phyloP scores from a whole-genome alignment of 2,888 invertebrate species.

The Cheilosia variabilis region DNA sequence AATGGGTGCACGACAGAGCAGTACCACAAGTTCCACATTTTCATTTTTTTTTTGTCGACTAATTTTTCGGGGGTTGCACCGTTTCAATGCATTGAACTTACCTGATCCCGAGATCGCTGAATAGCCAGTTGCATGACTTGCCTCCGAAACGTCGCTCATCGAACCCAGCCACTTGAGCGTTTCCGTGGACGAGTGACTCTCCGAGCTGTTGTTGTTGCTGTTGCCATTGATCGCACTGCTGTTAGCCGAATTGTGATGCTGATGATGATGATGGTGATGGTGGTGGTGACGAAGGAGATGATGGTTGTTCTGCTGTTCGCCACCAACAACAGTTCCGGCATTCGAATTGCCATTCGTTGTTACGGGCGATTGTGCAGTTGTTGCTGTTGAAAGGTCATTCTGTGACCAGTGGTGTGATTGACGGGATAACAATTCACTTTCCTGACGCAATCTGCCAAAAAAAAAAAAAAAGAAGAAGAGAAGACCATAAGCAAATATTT shows the following conservation, averaged over 20 bases:
- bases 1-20: constrained; percentile 70
- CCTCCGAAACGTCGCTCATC: constrained; percentile 89
- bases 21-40: constrained; percentile 3
- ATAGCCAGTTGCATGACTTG: constrained; percentile 85
- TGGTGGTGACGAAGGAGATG: constrained; percentile 71
- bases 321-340: constrained; percentile 74
- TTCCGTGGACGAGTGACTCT: constrained; percentile 87
- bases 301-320: constrained; percentile 66
- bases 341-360: constrained; percentile 70
- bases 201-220: constrained; percentile 81
- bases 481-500: constrained; percentile 5
- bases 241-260: constrained; percentile 59
- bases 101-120: constrained; percentile 84
- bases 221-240: constrained; percentile 73
- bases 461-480: constrained; percentile 26
- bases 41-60: constrained; percentile 2
- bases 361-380: constrained; percentile 59
- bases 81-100: constrained; percentile 77
- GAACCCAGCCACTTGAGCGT: constrained; percentile 92
- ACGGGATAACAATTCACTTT: constrained; percentile 83
- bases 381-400: constrained; percentile 83
- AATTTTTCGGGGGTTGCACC: constrained; percentile 47
- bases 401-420: constrained; percentile 84
- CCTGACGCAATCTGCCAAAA: constrained; percentile 82
- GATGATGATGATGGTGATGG: constrained; percentile 68